Percentiles rank a stretch among this genome's conserved stretches.
phyloP scores from a whole-genome alignment of 2,888 invertebrate species.

The Chouioia cunea region DNA sequence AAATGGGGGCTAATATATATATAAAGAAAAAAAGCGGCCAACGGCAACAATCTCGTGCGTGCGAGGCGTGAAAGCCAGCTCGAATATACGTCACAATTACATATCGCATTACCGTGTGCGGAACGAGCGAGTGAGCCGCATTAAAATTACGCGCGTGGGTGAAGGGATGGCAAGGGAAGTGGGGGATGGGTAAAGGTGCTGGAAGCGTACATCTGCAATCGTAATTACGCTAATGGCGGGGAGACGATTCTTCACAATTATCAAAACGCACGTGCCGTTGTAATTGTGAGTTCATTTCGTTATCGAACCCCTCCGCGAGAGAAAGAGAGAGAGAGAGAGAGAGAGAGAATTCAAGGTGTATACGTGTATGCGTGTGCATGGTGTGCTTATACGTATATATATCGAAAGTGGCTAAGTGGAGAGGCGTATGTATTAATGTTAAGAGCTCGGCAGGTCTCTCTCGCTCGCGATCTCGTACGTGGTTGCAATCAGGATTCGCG shows the following conservation, averaged over 20 bases:
- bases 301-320: slow-evolving; percentile 15
- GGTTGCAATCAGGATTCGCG: no score
- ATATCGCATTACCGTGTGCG: slow-evolving; percentile 8
- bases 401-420: no score
- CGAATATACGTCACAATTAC: slow-evolving; percentile 22
- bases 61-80: neutral
- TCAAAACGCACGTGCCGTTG: slow-evolving; percentile 21
- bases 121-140: neutral
- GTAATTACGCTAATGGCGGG: slow-evolving; percentile 33
- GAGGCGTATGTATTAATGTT: no score
- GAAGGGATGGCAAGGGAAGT: no score
- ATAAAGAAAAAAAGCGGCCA: no score
- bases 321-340: no score
- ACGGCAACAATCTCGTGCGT: no score
- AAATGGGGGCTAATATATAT: no score
- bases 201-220: slow-evolving; percentile 18
- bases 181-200: no score
- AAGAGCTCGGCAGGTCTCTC: no score
- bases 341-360: neutral
- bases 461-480: no score
- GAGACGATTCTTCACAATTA: slow-evolving; percentile 40
- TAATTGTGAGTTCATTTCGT: slow-evolving; percentile 39
- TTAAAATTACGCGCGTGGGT: slow-evolving; percentile 20
- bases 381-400: neutral
- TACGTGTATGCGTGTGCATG: neutral